Evolutionary conservation across 2,797 vertebrate species (phyloP).

Genomic region (Falco peregrinus): DNA sequence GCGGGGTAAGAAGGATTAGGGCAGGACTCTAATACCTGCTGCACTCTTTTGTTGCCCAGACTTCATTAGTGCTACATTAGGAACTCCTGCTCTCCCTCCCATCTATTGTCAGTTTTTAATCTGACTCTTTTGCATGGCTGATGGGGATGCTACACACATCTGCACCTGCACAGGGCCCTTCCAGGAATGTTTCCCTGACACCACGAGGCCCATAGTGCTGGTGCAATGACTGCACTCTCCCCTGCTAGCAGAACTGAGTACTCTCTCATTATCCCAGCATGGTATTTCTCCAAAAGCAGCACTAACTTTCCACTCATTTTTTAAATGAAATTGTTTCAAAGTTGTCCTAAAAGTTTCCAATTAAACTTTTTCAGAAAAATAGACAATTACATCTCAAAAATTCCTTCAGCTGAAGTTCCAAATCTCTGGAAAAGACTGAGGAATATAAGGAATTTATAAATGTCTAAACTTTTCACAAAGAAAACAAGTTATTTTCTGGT

Average conservation of each 20-base stretch:
- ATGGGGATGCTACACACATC: neutral
- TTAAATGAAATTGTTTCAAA: neutral
- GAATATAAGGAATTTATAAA: neutral
- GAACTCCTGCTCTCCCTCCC: neutral
- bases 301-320: neutral
- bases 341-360: neutral
- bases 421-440: neutral
- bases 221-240: neutral
- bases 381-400: neutral
- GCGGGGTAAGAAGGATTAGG: neutral
- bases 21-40: neutral
- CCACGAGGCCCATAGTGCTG: neutral
- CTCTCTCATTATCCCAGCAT: neutral
- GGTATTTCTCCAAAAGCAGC: neutral
- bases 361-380: neutral
- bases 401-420: neutral
- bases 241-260: neutral
- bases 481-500: neutral
- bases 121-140: neutral
- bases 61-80: rapidly evolving
- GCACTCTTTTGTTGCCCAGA: neutral
- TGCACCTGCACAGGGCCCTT: neutral
- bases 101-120: neutral
- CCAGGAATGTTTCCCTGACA: neutral
- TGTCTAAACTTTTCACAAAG: neutral